Evolutionary conservation across 2,113 vertebrate species (phyloP), one percentile per base, ranked within the genome.

Genomic region (Phaetusa simplex): DNA sequence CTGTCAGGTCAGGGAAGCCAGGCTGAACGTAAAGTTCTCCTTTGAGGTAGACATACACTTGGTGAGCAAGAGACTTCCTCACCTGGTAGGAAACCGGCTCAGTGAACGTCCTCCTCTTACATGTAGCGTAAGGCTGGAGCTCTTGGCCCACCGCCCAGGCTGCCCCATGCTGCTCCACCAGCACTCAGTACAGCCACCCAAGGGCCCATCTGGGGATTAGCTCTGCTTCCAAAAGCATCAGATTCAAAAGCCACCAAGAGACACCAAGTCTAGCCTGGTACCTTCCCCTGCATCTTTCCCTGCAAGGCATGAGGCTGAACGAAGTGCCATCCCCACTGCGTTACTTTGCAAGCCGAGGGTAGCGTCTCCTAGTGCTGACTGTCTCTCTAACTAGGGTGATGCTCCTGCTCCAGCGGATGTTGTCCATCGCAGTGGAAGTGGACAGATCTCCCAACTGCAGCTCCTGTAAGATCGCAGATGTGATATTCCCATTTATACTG

Each of bases 391-490:
- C 76, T 93, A 99, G 99, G 98, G 97, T 98, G 14, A 98, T 98
- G 80, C 98, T 98, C 34, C 97, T 99, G 93, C 98, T 99, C 66
- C 99, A 99, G 97, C 97, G 98, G 96, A 99, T 99, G 99, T 93
- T 99, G 89, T 98, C 98, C 83, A 97, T 99, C 8, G 98, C 99
- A 8, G 97, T 99, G 67, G 99, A 99, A 95, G 99, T 99, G 82
- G 99, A 99, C 95, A 97, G 97, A 69, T 98, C 98, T 96, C 99
- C 99, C 67, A 98, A 97, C 53, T 98, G 98, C 96, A 99, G 94
- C 97, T 98, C 99, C 86, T 98, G 82, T 74, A 99, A 99, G 93
- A 99, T 99, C 4, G 98, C 99, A 45, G 97, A 98, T 42, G 98
- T 98, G 93, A 98, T 99, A 49, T 99, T 99, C 95, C 98, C 97